phyloP scores from a whole-genome alignment of 2,797 vertebrate species.

The Australoheros facetus region DNA sequence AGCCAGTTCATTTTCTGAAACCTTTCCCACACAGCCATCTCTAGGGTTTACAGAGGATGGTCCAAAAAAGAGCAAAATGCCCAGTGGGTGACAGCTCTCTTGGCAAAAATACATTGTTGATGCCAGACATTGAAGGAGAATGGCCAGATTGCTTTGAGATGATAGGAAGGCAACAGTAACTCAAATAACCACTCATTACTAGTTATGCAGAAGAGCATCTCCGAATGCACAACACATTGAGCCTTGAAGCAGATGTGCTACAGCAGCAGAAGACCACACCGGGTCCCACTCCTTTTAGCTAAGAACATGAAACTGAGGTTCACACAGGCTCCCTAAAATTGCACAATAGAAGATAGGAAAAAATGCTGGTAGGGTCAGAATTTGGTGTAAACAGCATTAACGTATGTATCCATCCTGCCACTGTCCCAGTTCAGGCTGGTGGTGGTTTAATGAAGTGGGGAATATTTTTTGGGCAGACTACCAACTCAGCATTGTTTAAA shows the following conservation, averaged over 20 bases:
- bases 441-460: no score
- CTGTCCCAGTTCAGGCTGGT: neutral
- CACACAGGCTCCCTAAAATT: neutral
- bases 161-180: neutral
- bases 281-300: neutral
- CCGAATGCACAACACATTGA: fast-evolving
- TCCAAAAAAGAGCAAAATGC: neutral
- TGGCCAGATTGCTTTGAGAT: neutral
- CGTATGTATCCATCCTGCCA: neutral
- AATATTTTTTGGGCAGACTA: neutral
- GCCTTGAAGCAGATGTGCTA: fast-evolving
- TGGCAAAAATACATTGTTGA: neutral
- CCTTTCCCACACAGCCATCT: neutral
- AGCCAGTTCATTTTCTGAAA: neutral
- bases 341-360: no score
- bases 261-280: neutral
- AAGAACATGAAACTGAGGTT: neutral
- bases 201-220: neutral
- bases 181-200: neutral
- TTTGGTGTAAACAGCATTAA: neutral
- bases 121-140: neutral
- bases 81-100: neutral
- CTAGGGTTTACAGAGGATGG: neutral
- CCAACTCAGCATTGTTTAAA: fast-evolving
- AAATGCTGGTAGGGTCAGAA: neutral